Evolutionary conservation across 2,113 vertebrate species (phyloP), one percentile per base, ranked within the genome.

Genomic region (Sclerurus mexicanus): DNA sequence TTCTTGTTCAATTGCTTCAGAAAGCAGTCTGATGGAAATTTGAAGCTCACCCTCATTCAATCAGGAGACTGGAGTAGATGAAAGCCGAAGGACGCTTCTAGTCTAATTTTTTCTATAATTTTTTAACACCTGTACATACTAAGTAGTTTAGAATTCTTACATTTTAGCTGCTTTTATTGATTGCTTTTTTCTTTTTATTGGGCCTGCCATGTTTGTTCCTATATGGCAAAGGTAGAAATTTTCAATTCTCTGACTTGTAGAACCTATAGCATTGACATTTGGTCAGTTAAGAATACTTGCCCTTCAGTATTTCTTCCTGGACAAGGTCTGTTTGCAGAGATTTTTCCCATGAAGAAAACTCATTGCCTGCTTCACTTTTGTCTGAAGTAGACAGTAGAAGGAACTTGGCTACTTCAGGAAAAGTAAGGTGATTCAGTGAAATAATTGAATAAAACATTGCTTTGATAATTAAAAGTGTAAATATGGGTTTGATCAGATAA

Each of bases 181-280:
- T 75, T 24, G 3, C 6, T 25, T 87, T 76, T 63, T 76, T 56
- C 6, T 55, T 93, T 59, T 75, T 39, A 33, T 49, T 87, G 18
- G 19, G 14, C 35, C 55, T 81, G 5, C 8, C 0, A 0, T 75
- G 50, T 63, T 87, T 87, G 10, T 63, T 82, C 3, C 19, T 5
- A 4, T 60, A 31, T 4, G 6, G 55, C 67, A 55, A 78, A 89
- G 37, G 19, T 59, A 55, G 40, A 71, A 67, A n/a, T 25, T 55
- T 74, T 67, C 3, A 46, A 0, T 58, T 80, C 7, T 58, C 4
- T 53, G 20, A 67, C 14, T 28, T 81, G 19, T 64, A 56, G 62
- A 76, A 72, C 35, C 15, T 68, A 7, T 25, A 89, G 59, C 10
- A 56, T 60, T 87, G 33, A 33, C 23, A 47, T 30, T 49, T 33